phyloP scores from a whole-genome alignment of 2,797 vertebrate genomes.

The Monodelphis domestica region DNA sequence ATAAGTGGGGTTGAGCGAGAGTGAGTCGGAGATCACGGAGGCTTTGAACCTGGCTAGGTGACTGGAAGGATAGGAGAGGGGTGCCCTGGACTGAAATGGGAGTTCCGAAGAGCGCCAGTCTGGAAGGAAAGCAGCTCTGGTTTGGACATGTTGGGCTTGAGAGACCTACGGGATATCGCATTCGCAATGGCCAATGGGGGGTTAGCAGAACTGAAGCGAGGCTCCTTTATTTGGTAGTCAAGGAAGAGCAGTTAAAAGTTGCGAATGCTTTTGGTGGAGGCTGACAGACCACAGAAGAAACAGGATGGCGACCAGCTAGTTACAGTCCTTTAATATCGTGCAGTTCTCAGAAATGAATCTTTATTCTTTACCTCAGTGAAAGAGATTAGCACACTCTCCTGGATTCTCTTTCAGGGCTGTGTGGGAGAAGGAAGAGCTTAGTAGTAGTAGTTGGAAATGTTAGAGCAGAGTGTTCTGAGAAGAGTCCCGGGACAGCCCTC shows the following conservation, averaged over 20 bases:
- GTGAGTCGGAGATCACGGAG: neutral
- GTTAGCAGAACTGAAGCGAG: neutral
- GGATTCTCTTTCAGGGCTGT: neutral
- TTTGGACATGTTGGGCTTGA: neutral
- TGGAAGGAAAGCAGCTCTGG: neutral
- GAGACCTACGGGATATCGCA: neutral
- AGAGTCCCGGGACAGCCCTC: neutral
- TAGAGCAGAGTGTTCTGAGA: neutral
- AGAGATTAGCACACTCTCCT: neutral
- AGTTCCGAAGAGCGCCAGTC: neutral
- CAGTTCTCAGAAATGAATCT: neutral
- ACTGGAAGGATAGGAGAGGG: neutral
- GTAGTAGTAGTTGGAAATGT: neutral
- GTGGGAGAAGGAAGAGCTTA: neutral
- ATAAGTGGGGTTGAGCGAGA: neutral
- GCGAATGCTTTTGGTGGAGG: neutral
- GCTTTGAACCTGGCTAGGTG: neutral
- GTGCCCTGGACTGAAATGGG: neutral
- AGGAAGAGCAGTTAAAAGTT: neutral
- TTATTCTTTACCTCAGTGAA: neutral
- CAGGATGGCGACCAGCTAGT: neutral
- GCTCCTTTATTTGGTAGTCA: neutral
- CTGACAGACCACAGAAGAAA: neutral
- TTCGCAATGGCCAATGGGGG: neutral
- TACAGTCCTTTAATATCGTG: neutral